Evolutionary conservation across 2,888 invertebrate species (phyloP).

Genomic region (Synanthedon vespiformis): DNA sequence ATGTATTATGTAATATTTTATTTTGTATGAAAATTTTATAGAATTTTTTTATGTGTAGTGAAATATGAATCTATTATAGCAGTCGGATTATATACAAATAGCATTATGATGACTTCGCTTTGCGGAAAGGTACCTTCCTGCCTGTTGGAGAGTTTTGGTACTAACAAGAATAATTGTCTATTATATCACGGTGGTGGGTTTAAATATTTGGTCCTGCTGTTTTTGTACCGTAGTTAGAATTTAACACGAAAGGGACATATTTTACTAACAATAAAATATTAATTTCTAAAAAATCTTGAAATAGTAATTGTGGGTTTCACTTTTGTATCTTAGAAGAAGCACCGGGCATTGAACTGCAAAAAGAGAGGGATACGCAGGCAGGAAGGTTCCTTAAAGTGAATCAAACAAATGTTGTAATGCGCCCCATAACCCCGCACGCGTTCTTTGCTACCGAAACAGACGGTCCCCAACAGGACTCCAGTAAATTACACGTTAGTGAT

Average conservation of each 20-base stretch:
- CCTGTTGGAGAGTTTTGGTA: conserved; percentile 64
- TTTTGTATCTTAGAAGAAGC: conserved; percentile 69
- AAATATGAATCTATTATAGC: no score
- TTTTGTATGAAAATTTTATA: no score
- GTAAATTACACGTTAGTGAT: conserved; percentile 6
- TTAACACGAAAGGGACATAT: conserved; percentile 34
- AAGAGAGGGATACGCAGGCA: conserved; percentile 72
- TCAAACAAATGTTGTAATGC: conserved; percentile 49
- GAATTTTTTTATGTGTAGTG: no score
- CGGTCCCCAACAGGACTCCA: conserved; percentile 15
- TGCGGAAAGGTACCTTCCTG: conserved; percentile 71
- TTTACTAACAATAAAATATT: conserved; percentile 29
- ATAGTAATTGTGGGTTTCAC: conserved; percentile 58
- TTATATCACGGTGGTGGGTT: conserved; percentile 49
- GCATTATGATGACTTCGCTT: conserved; percentile 62
- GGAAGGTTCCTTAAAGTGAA: conserved; percentile 73
- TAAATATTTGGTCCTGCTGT: conserved; percentile 25
- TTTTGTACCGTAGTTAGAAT: conserved; percentile 40
- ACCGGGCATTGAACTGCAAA: conserved; percentile 66
- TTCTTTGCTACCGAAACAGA: conserved; percentile 27
- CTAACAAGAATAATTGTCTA: conserved; percentile 49
- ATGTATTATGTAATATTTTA: no score
- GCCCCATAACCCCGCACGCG: conserved; percentile 52
- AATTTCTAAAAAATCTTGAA: neutral
- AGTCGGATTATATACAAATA: neutral